Percentiles rank a stretch among this genome's conserved stretches.
phyloP scores from a whole-genome alignment of 2,113 vertebrate species.

The Rhombomys opimus region DNA sequence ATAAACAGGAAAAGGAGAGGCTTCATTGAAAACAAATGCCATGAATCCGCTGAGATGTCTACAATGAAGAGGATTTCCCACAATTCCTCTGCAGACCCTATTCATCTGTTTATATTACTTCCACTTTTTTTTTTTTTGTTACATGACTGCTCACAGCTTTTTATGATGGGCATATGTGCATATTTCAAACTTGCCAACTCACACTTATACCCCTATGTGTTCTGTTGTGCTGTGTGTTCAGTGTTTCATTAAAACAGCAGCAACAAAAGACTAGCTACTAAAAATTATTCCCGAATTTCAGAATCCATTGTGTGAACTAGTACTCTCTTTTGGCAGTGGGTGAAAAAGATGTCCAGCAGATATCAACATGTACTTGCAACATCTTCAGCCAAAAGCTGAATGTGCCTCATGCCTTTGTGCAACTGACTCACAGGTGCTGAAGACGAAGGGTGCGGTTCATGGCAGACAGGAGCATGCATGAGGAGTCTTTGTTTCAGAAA shows the following conservation, averaged over 20 bases:
- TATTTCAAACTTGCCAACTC: constrained; percentile 70
- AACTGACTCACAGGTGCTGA: background rate
- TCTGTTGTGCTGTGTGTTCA: constrained; percentile 65
- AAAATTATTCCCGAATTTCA: constrained; percentile 30
- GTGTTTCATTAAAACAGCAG: constrained; percentile 63
- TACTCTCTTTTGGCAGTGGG: background rate
- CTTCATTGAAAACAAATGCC: background rate
- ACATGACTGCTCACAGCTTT: constrained; percentile 65
- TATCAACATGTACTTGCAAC: background rate
- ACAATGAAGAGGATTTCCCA: background rate
- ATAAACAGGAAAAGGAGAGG: background rate
- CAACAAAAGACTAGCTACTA: constrained; percentile 61
- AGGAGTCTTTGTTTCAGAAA: constrained; percentile 58
- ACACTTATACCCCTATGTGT: constrained; percentile 55
- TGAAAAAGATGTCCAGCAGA: background rate
- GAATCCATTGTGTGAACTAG: background rate
- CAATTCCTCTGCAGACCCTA: constrained; percentile 30
- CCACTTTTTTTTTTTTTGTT: background rate
- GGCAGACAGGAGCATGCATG: background rate
- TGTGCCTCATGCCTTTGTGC: rapidly evolving
- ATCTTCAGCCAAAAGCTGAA: background rate
- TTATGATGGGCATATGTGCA: constrained; percentile 53
- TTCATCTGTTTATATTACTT: constrained; percentile 64
- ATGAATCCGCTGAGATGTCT: background rate
- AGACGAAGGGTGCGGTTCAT: constrained; percentile 18